Evolutionary conservation across 92 coral and sea anemone genomes (phyloP), one percentile per base, ranked within the genome.

Genomic region (Meandrina meandrites): DNA sequence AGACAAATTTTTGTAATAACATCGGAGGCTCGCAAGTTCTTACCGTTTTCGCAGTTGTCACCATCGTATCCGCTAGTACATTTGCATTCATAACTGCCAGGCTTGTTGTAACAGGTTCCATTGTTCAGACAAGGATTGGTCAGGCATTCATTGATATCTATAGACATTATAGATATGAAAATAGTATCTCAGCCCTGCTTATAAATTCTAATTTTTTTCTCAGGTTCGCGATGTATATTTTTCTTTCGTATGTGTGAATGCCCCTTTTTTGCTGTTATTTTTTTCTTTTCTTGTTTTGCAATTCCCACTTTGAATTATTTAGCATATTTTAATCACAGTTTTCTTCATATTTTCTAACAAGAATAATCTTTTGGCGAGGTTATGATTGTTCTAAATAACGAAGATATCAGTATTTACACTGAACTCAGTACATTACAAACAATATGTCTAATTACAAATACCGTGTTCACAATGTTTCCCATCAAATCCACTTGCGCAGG

Each of bases 381-480:
- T n/a, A n/a, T n/a, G n/a, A n/a, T n/a, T n/a, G n/a, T n/a, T n/a
- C n/a, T n/a, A n/a, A n/a, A n/a, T n/a, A n/a, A n/a, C n/a, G n/a
- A n/a, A 7, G 53, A 48, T 48, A 48, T 48, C 4, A 40, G 45
- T 48, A 12, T 12, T 13, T 48, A 12, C 53, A 12, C 53, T n/a
- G n/a, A n/a, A n/a, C n/a, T n/a, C n/a, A n/a, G n/a, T n/a, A n/a
- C n/a, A n/a, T n/a, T n/a, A n/a, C n/a, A n/a, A n/a, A 48, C 12
- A 13, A 48, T 48, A 7, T 7, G 4, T 48, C 53, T 48, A 4
- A 48, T 4, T 4, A 69, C 3, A 31, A 7, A 28, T 83, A 83
- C 86, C 86, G 51, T 71, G 66, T 36, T 70, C 76, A 17, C 85
- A 81, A n/a, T 66, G 22, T 40, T 48, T 66, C 40, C 85, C 85